These are phyloP conservation scores for Muntiacus reevesi DNA, from an alignment of 2,113 vertebrate genomes.

Conservation along the genomic window DNA sequence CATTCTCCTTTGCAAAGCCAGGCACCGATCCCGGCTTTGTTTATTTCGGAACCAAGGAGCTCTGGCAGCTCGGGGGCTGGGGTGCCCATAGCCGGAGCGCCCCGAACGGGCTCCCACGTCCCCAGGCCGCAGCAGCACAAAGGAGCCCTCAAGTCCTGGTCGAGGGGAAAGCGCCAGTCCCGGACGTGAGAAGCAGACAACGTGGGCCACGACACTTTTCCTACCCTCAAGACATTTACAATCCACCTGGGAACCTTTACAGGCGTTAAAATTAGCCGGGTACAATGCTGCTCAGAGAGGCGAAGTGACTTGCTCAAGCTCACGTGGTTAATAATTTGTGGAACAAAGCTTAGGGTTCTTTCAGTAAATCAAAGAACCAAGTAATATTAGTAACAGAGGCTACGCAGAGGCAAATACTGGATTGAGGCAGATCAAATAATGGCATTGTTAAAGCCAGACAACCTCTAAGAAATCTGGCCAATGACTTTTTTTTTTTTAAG, in stretches of 20 bases:
- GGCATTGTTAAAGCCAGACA: background rate
- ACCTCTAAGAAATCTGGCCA: background rate
- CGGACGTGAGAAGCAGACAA: background rate
- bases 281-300: background rate
- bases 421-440: background rate
- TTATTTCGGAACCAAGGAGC: background rate
- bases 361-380: background rate
- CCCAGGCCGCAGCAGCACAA: background rate
- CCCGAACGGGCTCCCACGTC: rapidly evolving
- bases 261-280: background rate
- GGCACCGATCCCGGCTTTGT: background rate
- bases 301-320: background rate
- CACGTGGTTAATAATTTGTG: background rate
- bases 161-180: background rate
- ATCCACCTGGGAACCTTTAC: background rate
- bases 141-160: background rate
- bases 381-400: background rate
- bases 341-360: background rate
- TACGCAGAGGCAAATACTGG: background rate
- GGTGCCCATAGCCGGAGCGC: rapidly evolving
- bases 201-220: background rate
- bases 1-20: background rate
- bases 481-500: background rate
- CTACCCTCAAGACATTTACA: background rate
- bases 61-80: rapidly evolving